These are phyloP conservation scores for Rhagophthalmus giganteus DNA, from an alignment of 2,888 invertebrate genomes.

Conservation along the genomic window DNA sequence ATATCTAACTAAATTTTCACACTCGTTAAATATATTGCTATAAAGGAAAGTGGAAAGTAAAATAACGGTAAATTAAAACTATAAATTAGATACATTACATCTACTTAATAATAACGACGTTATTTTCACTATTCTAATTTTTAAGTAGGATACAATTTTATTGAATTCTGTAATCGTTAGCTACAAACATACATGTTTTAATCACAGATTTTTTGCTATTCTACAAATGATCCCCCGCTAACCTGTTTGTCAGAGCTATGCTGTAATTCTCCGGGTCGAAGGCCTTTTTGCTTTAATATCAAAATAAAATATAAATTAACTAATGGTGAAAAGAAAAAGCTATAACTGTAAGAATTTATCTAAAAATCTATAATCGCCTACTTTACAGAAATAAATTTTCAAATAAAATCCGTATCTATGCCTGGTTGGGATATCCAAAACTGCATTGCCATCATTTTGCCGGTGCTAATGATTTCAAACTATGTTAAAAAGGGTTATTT, in stretches of 20 bases:
- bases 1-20: constrained; percentile 14
- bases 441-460: constrained; percentile 19
- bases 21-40: constrained; percentile 8
- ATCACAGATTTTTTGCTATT: constrained; percentile 35
- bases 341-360: neutral
- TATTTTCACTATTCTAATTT: constrained; percentile 23
- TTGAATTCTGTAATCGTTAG: constrained; percentile 43
- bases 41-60: constrained; percentile 4
- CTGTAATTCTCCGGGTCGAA: constrained; percentile 80
- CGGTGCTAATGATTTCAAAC: constrained; percentile 9
- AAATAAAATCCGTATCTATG: constrained; percentile 5
- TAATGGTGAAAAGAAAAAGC: constrained; percentile 51
- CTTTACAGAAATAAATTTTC: neutral
- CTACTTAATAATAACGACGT: constrained; percentile 10
- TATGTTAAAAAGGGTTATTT: too few species aligned
- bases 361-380: neutral
- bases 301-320: constrained; percentile 60
- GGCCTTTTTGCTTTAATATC: constrained; percentile 68
- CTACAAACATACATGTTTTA: constrained; percentile 52
- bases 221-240: constrained; percentile 55
- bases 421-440: constrained; percentile 14
- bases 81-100: constrained; percentile 20
- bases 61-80: constrained; percentile 4
- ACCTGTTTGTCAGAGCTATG: constrained; percentile 65
- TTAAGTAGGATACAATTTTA: constrained; percentile 9